Conservation (phyloP, 2,797 vertebrate genomes). For the Sebastes glaucus region DNA sequence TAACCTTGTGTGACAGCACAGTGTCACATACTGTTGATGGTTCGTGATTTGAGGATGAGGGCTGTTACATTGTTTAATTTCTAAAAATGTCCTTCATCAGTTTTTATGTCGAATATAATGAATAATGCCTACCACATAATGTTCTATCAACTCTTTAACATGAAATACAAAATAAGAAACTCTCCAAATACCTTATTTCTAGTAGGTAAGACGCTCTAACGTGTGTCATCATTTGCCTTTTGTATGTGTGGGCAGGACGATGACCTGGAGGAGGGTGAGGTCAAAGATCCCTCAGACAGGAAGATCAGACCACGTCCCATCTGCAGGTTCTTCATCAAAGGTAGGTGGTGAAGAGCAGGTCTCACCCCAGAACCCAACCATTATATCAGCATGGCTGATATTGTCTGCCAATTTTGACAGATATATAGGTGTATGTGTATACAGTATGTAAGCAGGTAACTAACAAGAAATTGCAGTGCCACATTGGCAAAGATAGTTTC, state of each 20-base stretch:
- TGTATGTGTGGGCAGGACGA: constrained; percentile 87
- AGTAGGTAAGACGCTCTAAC: neutral
- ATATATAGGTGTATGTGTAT: neutral
- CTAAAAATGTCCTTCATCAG: neutral
- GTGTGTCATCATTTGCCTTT: neutral
- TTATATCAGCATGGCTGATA: neutral
- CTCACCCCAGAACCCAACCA: neutral
- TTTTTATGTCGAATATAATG: neutral
- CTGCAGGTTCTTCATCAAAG: constrained; percentile 99
- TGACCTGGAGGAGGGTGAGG: constrained; percentile 97
- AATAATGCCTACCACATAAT: neutral
- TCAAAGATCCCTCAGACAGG: constrained; percentile 96
- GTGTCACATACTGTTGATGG: neutral
- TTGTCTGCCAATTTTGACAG: neutral
- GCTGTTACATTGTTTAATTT: neutral
- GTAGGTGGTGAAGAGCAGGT: constrained; percentile 65
- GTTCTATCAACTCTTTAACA: neutral
- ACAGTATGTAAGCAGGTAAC: neutral
- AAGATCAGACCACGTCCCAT: constrained; percentile 94
- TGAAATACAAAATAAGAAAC: neutral
- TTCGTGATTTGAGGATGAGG: neutral
- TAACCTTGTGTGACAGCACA: neutral
- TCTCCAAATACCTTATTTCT: neutral
- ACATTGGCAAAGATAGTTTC: too few relatives aligned
- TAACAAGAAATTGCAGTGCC: neutral